Conservation (phyloP, 1,140 invertebrate species). For the Leptoteleia sp. region DNA sequence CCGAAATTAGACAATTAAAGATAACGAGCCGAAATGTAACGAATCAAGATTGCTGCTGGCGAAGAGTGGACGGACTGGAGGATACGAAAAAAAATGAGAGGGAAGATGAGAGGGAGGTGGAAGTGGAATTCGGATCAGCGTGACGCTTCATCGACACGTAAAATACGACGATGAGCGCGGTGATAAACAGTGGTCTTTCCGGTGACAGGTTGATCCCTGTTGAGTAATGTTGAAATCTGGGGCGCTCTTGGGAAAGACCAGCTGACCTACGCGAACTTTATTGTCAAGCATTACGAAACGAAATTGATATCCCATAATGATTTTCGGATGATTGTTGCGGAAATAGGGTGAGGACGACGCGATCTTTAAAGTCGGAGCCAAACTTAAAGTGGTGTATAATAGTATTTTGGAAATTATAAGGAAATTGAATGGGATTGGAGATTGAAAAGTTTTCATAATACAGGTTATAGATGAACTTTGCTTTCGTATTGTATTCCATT, state of each 20-base stretch:
- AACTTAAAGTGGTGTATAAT: too few species aligned
- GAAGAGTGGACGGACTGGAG: too few species aligned
- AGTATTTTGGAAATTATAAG: too few species aligned
- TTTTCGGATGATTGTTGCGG: constrained; percentile 41
- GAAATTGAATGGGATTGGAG: too few species aligned
- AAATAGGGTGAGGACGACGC: too few species aligned
- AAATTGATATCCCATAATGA: constrained; percentile 57
- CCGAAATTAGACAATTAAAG: constrained; percentile 39
- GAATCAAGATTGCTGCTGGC: constrained; percentile 11
- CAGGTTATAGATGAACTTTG: too few species aligned
- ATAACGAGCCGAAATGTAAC: constrained; percentile 12
- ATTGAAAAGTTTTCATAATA: too few species aligned
- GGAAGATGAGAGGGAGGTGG: background rate
- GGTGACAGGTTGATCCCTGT: constrained; percentile 79
- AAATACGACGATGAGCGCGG: constrained; percentile 63
- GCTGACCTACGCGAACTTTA: constrained; percentile 71
- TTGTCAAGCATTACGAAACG: constrained; percentile 29
- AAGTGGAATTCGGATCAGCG: constrained; percentile 30
- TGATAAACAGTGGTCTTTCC: constrained; percentile 74
- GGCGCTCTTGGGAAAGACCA: constrained; percentile 79
- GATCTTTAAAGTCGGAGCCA: too few species aligned
- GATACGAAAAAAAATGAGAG: too few species aligned
- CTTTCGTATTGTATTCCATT: too few species aligned
- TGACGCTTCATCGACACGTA: constrained; percentile 68
- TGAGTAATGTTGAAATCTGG: constrained; percentile 82